These are phyloP conservation scores for Penaeus chinensis DNA, from an alignment of 1,140 invertebrate species.

Conservation along the genomic window DNA sequence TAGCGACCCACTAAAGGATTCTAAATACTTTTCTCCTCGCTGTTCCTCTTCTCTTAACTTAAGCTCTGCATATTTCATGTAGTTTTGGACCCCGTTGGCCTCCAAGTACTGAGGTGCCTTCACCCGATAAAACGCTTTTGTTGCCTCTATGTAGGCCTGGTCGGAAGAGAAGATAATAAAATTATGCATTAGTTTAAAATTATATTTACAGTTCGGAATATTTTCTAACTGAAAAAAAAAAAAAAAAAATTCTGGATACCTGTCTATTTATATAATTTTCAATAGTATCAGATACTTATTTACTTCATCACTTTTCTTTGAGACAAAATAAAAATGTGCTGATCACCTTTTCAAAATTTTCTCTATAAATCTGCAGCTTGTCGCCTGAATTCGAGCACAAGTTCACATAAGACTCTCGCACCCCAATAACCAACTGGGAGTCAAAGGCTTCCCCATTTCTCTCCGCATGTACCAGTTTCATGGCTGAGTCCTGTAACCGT, in stretches of 20 bases:
- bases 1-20: slow-evolving; percentile 86
- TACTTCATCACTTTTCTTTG: neutral
- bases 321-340: neutral
- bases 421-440: slow-evolving; percentile 96
- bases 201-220: neutral
- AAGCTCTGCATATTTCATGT: slow-evolving; percentile 96
- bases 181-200: neutral
- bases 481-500: slow-evolving; percentile 93
- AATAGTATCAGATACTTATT: neutral
- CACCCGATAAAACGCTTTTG: slow-evolving; percentile 91
- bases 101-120: slow-evolving; percentile 91
- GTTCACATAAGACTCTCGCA: slow-evolving; percentile 96
- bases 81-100: slow-evolving; percentile 93
- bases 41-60: slow-evolving; percentile 96
- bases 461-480: slow-evolving; percentile 96
- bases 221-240: neutral
- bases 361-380: slow-evolving; percentile 94
- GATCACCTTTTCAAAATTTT: slow-evolving; percentile 92
- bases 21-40: slow-evolving; percentile 91
- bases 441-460: slow-evolving; percentile 97
- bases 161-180: neutral
- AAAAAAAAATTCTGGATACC: neutral
- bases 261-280: neutral
- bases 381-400: slow-evolving; percentile 94
- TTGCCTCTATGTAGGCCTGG: slow-evolving; percentile 72